Percentiles rank a stretch among this genome's conserved stretches.
These are phyloP conservation scores for Prenolepis imparis DNA, from an alignment of 2,888 invertebrate species.

Conservation along the genomic window DNA sequence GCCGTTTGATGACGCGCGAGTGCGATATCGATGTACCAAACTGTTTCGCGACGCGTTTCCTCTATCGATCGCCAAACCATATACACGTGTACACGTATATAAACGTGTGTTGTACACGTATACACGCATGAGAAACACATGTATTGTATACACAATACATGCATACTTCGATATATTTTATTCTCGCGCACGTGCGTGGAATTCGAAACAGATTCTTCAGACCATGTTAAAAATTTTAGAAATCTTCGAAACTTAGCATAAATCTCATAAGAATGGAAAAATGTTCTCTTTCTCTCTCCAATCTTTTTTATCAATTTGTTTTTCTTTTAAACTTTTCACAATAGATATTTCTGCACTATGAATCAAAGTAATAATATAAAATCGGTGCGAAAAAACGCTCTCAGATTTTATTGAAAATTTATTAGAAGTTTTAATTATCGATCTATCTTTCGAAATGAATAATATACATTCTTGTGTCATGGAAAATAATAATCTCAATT, in stretches of 20 bases:
- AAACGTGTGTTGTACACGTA: neutral
- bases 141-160: neutral
- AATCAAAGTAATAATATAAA: neutral
- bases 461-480: neutral
- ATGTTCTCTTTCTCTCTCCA: neutral
- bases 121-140: neutral
- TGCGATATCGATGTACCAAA: conserved; percentile 52
- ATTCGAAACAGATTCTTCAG: neutral
- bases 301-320: neutral
- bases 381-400: neutral
- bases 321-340: neutral
- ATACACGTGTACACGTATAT: neutral
- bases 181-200: conserved; percentile 5
- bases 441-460: no score
- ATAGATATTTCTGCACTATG: neutral
- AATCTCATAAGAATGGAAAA: neutral
- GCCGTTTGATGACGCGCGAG: conserved; percentile 44
- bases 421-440: neutral
- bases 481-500: conserved; percentile 4
- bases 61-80: conserved; percentile 55
- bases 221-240: neutral
- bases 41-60: conserved; percentile 51
- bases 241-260: neutral
- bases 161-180: conserved; percentile 12
- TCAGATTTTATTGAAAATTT: neutral